These are phyloP conservation scores for Orthonevra nobilis DNA, from an alignment of 2,888 invertebrate species.

Conservation along the genomic window DNA sequence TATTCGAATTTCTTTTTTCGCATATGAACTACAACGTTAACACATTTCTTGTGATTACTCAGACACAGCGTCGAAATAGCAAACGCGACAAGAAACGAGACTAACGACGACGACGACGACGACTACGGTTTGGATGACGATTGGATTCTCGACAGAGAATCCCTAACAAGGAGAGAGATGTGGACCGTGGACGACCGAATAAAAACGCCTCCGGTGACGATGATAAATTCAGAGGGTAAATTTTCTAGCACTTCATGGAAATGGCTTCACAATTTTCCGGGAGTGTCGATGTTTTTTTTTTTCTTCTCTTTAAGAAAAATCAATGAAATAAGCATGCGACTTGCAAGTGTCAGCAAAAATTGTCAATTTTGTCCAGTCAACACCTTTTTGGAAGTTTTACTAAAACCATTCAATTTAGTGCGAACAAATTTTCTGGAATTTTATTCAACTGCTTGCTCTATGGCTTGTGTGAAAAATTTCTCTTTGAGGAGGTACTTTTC, in stretches of 20 bases:
- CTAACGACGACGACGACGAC: conserved; percentile 21
- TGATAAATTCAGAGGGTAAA: conserved; percentile 36
- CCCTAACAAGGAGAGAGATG: conserved; percentile 17
- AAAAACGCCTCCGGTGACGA: conserved; percentile 30
- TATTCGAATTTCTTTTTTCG: conserved; percentile 5
- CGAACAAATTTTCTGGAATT: conserved; percentile 17
- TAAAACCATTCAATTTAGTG: conserved; percentile 17
- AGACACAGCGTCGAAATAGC: neutral
- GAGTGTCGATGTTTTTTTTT: conserved; percentile 5
- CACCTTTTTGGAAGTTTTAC: conserved; percentile 32
- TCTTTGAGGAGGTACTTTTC: neutral
- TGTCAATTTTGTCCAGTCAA: conserved; percentile 45
- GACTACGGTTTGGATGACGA: conserved; percentile 20
- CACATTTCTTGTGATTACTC: conserved; percentile 28
- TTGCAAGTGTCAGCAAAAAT: conserved; percentile 10
- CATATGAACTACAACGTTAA: conserved; percentile 27
- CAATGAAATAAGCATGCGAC: conserved; percentile 48
- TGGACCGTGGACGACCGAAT: too few species aligned
- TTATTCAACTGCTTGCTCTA: neutral
- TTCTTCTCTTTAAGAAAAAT: conserved; percentile 48
- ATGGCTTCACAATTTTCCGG: conserved; percentile 30
- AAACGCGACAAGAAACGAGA: conserved; percentile 24
- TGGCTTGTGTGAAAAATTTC: conserved; percentile 16
- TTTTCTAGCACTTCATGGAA: conserved; percentile 4
- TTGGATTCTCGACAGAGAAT: conserved; percentile 22